These are phyloP conservation scores for Porites lutea DNA, from an alignment of 64 coral and sea anemone genomes.

Conservation along the genomic window DNA sequence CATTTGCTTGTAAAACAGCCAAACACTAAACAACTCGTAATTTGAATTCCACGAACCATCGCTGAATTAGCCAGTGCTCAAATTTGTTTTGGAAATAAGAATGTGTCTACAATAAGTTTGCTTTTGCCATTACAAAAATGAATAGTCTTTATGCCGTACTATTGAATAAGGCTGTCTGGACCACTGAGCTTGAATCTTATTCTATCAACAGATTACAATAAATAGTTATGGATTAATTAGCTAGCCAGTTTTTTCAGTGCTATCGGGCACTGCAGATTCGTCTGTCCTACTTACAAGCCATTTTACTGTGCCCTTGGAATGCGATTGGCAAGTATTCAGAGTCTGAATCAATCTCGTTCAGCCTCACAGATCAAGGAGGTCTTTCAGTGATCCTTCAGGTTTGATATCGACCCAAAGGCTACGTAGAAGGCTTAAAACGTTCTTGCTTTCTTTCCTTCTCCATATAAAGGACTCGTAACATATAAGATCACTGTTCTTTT, in stretches of 20 bases:
- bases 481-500: background rate
- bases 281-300: conserved; percentile 24
- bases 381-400: background rate
- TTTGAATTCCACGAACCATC: no score
- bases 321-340: no score
- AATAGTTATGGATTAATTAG: background rate
- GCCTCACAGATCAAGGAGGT: conserved; percentile 10
- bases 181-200: background rate
- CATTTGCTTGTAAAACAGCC: no score
- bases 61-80: no score
- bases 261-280: background rate
- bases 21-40: no score
- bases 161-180: no score
- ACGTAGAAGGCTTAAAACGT: background rate
- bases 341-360: conserved; percentile 16
- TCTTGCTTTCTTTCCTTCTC: background rate
- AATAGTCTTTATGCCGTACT: no score
- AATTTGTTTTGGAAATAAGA: no score
- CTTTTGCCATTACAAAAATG: no score
- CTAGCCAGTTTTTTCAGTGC: background rate
- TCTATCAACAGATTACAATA: background rate
- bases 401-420: background rate
- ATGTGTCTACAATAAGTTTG: no score
- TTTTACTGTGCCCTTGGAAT: background rate
- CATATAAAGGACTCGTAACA: background rate